These are phyloP conservation scores for Haliclona indistincta DNA, from an alignment of 37 sponge, comb jelly and placozoan species.

Conservation along the genomic window DNA sequence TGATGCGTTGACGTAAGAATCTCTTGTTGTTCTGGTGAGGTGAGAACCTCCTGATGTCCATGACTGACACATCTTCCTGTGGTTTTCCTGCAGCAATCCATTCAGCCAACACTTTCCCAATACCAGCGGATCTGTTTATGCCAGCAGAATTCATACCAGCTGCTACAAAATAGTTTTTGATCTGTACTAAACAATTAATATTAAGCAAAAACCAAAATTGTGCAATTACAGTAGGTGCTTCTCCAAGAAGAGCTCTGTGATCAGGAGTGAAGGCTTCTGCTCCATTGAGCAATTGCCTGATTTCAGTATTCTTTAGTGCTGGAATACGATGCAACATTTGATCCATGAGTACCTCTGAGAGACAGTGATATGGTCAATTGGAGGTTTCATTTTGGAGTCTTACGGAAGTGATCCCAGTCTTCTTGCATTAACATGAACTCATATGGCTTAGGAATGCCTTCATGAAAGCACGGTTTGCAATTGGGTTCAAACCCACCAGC, in stretches of 20 bases:
- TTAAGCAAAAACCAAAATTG: too few relatives aligned
- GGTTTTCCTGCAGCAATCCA: slow-evolving; percentile 67
- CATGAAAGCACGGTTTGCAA: slow-evolving; percentile 31
- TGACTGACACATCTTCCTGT: slow-evolving; percentile 38
- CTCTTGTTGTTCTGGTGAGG: slow-evolving; percentile 14
- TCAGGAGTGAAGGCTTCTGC: slow-evolving; percentile 88
- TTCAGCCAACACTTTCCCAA: slow-evolving; percentile 70
- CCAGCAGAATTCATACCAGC: slow-evolving; percentile 83
- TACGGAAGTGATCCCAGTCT: slow-evolving; percentile 72
- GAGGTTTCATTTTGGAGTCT: too few relatives aligned
- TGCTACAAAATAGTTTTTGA: slow-evolving; percentile 56
- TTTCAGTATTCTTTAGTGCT: slow-evolving; percentile 33
- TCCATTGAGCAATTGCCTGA: slow-evolving; percentile 48
- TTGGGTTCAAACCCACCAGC: slow-evolving; percentile 54
- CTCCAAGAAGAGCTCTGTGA: slow-evolving; percentile 68
- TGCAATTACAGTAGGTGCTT: slow-evolving; percentile 68
- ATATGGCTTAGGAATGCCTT: slow-evolving; percentile 39
- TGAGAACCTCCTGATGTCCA: slow-evolving; percentile 48
- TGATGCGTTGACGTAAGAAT: slow-evolving; percentile 23
- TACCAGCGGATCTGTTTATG: slow-evolving; percentile 69
- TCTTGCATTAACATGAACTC: slow-evolving; percentile 57
- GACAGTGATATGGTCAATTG: too few relatives aligned
- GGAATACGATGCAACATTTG: slow-evolving; percentile 43
- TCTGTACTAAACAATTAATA: too few relatives aligned
- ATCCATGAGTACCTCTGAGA: slow-evolving; percentile 51